Evolutionary conservation across 2,888 invertebrate genomes (phyloP).

Genomic region (Ophonus ardosiacus): DNA sequence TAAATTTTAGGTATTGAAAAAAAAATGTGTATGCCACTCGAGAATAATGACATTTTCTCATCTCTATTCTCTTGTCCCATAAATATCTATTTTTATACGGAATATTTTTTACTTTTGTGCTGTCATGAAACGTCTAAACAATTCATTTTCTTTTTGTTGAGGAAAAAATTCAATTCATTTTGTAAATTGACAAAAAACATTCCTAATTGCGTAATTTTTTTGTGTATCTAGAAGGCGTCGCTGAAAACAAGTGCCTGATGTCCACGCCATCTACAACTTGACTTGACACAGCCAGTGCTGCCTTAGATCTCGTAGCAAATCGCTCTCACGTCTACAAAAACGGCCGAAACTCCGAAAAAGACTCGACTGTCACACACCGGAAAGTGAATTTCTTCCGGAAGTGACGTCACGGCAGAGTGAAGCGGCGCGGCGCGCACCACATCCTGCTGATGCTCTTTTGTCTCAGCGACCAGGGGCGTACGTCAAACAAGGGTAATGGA

Average conservation of each 20-base stretch:
- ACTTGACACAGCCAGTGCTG: neutral
- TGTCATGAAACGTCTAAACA: neutral
- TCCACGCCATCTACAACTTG: constrained; percentile 12
- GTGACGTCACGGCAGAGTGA: constrained; percentile 68
- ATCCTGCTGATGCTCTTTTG: constrained; percentile 57
- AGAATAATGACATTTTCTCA: no score
- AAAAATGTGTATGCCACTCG: no score
- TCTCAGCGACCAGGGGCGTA: constrained; percentile 24
- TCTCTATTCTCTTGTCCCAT: neutral
- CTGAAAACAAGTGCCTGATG: constrained; percentile 21
- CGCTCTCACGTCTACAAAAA: constrained; percentile 58
- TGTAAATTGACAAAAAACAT: neutral
- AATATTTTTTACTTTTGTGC: neutral
- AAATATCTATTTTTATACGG: neutral
- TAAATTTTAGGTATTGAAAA: no score
- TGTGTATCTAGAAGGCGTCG: neutral
- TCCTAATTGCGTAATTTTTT: constrained; percentile 27
- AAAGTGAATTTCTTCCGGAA: constrained; percentile 68
- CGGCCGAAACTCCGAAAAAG: constrained; percentile 59
- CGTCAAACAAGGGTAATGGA: constrained; percentile 33
- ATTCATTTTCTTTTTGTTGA: neutral
- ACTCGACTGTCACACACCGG: constrained; percentile 65
- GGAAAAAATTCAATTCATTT: neutral
- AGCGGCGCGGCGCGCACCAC: constrained; percentile 54
- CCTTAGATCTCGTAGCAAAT: constrained; percentile 45